These are phyloP conservation scores for Nematolebias whitei DNA, from an alignment of 2,113 vertebrate genomes.

Conservation along the genomic window DNA sequence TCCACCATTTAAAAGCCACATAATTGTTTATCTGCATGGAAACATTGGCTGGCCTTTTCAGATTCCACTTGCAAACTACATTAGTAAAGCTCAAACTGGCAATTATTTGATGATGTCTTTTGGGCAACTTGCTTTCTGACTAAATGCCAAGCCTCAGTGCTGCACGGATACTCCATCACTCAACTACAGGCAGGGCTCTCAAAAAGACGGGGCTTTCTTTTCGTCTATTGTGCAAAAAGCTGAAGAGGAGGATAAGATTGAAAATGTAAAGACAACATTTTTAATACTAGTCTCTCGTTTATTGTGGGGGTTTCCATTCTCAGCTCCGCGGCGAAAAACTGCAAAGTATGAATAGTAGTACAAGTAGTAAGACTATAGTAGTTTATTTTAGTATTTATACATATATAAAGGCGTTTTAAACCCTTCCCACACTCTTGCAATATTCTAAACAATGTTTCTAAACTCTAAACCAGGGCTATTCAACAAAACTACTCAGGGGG, in stretches of 20 bases:
- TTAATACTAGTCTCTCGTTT: too few relatives aligned
- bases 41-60: conserved; percentile 80
- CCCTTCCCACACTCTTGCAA: too few relatives aligned
- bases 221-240: background rate
- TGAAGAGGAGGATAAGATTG: background rate
- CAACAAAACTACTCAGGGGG: too few relatives aligned
- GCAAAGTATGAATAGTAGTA: too few relatives aligned
- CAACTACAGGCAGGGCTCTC: conserved; percentile 51
- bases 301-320: too few relatives aligned
- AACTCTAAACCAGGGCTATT: too few relatives aligned
- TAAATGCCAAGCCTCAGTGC: conserved; percentile 75
- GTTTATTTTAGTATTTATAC: too few relatives aligned
- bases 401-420: too few relatives aligned
- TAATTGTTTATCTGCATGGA: conserved; percentile 83
- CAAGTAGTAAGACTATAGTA: too few relatives aligned
- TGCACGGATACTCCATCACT: conserved; percentile 59
- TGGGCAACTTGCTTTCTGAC: conserved; percentile 68
- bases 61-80: conserved; percentile 77
- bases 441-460: too few relatives aligned
- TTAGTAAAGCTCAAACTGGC: conserved; percentile 80
- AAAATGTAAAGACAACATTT: conserved; percentile 6
- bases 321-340: too few relatives aligned
- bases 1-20: conserved; percentile 75
- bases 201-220: conserved; percentile 25
- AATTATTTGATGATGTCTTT: conserved; percentile 79